A percentile compares a stretch with the other conserved stretches of the same genome.
Conservation (phyloP, 2,113 vertebrate genomes). For the Pardalotus punctatus region DNA sequence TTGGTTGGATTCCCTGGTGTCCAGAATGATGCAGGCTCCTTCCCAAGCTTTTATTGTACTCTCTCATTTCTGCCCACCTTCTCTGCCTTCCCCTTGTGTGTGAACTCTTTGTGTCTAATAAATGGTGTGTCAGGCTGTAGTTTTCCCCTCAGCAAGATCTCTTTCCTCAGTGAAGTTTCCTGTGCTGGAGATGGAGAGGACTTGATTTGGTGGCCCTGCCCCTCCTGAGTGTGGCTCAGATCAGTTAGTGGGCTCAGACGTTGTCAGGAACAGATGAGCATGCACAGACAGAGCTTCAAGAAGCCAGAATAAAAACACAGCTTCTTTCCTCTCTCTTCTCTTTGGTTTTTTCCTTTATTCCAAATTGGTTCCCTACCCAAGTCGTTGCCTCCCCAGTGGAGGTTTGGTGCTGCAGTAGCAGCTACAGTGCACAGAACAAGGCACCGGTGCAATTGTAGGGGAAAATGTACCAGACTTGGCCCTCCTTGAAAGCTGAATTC, state of each 20-base stretch:
- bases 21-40: not conserved
- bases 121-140: not conserved
- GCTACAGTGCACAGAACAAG: not conserved
- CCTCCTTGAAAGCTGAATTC: not conserved
- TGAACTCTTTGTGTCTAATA: not conserved
- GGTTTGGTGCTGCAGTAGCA: not conserved
- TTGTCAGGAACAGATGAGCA: not conserved
- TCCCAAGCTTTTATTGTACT: not conserved
- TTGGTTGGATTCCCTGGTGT: not conserved
- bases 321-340: not conserved
- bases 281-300: not conserved
- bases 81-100: accelerated
- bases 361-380: not conserved
- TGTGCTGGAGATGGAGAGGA: not conserved
- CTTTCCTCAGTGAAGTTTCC: not conserved
- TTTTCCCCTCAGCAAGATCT: not conserved
- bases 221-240: not conserved
- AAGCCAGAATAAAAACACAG: not conserved
- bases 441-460: not conserved
- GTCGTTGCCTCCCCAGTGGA: not conserved
- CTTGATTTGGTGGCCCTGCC: not conserved
- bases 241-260: not conserved
- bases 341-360: not conserved
- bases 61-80: not conserved
- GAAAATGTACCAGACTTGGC: not conserved